These are phyloP conservation scores for Lasioglossum calceatum DNA, from an alignment of 2,888 invertebrate species.

Conservation along the genomic window DNA sequence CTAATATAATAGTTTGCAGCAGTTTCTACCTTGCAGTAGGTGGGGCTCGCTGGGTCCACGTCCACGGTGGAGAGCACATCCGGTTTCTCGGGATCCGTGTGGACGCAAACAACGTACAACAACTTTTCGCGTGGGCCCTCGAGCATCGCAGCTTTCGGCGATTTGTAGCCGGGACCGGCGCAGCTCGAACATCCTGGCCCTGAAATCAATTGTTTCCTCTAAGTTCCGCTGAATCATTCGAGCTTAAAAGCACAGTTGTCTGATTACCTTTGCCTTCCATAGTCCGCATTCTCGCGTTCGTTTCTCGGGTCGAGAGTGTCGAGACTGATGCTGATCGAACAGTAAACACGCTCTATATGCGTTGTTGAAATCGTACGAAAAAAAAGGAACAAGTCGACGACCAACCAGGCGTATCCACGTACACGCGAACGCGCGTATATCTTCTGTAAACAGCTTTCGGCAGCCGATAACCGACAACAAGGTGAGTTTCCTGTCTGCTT, in stretches of 20 bases:
- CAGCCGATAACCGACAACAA: not conserved
- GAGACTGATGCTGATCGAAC: not conserved
- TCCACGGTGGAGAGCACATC: slow-evolving; percentile 97
- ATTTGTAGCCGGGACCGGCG: slow-evolving; percentile 91
- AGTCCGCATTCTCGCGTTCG: not conserved
- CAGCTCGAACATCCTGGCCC: slow-evolving; percentile 51
- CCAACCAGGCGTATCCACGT: not conserved
- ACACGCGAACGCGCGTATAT: not conserved
- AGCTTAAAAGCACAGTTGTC: too few species aligned
- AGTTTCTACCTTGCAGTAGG: slow-evolving; percentile 91
- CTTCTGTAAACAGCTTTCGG: not conserved
- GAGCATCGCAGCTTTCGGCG: slow-evolving; percentile 93
- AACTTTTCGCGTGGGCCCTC: slow-evolving; percentile 94
- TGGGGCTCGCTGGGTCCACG: slow-evolving; percentile 94
- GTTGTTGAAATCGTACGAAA: not conserved
- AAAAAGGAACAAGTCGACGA: not conserved
- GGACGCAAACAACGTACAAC: slow-evolving; percentile 95
- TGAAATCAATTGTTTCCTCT: slow-evolving; percentile 8
- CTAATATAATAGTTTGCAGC: not conserved
- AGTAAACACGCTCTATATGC: not conserved
- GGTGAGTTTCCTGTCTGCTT: not conserved
- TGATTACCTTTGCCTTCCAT: slow-evolving; percentile 18
- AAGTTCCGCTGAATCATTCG: not conserved
- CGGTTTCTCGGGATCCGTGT: slow-evolving; percentile 90
- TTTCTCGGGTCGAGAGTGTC: not conserved